A percentile compares a stretch with the other conserved stretches of the same genome.
Evolutionary conservation across 1,140 invertebrate genomes (phyloP).

Genomic region (Drosophila biarmipes): DNA sequence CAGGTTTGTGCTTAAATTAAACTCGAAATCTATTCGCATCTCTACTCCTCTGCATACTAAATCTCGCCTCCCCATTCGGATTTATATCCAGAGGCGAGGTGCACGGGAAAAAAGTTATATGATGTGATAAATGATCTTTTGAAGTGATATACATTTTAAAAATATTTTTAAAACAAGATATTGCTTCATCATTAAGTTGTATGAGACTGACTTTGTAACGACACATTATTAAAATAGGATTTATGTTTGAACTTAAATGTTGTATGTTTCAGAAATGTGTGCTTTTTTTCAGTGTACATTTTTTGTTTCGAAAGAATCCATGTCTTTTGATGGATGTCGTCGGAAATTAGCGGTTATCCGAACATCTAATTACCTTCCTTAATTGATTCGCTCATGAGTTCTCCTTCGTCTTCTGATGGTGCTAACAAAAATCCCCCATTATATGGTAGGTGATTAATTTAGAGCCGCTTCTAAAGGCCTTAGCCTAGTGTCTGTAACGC

Average conservation of each 20-base stretch:
- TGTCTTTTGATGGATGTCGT: conserved; percentile 40
- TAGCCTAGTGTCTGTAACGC: conserved; percentile 25
- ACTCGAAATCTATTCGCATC: conserved; percentile 18
- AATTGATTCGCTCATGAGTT: conserved; percentile 37
- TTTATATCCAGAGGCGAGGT: background rate
- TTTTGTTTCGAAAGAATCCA: conserved; percentile 19
- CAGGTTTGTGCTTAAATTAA: conserved; percentile 61
- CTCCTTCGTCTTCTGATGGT: conserved; percentile 17
- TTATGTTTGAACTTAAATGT: no score
- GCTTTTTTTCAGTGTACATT: conserved; percentile 13
- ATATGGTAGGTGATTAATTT: conserved; percentile 58
- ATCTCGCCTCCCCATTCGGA: conserved; percentile 12
- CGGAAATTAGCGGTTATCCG: conserved; percentile 39
- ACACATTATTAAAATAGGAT: no score
- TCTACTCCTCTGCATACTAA: conserved; percentile 49
- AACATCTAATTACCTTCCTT: conserved; percentile 61
- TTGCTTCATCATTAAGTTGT: no score
- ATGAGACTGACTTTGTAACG: no score
- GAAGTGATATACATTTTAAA: no score
- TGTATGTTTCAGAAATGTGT: no score
- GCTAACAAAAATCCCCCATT: conserved; percentile 35
- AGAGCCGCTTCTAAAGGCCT: conserved; percentile 36
- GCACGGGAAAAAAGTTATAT: conserved; percentile 3
- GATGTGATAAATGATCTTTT: background rate
- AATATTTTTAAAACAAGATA: no score